These are phyloP conservation scores for Sprattus sprattus DNA, from an alignment of 2,113 vertebrate species.

Conservation along the genomic window DNA sequence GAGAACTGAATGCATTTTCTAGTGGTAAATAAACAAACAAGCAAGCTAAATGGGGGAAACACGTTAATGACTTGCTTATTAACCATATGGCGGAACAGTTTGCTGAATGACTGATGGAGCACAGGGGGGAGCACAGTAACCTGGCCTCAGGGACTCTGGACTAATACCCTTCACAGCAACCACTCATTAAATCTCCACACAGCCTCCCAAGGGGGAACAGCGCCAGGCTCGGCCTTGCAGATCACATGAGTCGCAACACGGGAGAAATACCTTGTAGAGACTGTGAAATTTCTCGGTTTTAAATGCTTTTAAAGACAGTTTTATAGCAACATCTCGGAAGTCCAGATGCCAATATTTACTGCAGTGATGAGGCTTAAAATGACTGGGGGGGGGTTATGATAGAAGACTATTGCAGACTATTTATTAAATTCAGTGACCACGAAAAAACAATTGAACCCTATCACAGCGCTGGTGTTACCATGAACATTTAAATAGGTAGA, in stretches of 20 bases:
- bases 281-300: no score
- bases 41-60: neutral
- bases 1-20: neutral
- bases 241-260: neutral
- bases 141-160: constrained; percentile 24
- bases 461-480: neutral
- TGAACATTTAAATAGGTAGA: neutral
- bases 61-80: neutral
- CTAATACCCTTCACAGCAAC: constrained; percentile 39
- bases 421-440: neutral
- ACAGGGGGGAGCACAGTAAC: constrained; percentile 21
- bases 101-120: constrained; percentile 41
- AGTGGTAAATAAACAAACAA: constrained; percentile 8
- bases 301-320: no score
- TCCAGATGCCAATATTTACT: neutral
- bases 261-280: no score
- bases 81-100: constrained; percentile 50
- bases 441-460: neutral
- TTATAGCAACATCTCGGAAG: no score
- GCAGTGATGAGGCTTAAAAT: neutral
- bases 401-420: no score
- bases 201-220: constrained; percentile 5
- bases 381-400: neutral
- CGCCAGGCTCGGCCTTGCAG: neutral
- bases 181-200: constrained; percentile 44